phyloP scores from a whole-genome alignment of 2,113 vertebrate species.

The Stictonetta naevosa region DNA sequence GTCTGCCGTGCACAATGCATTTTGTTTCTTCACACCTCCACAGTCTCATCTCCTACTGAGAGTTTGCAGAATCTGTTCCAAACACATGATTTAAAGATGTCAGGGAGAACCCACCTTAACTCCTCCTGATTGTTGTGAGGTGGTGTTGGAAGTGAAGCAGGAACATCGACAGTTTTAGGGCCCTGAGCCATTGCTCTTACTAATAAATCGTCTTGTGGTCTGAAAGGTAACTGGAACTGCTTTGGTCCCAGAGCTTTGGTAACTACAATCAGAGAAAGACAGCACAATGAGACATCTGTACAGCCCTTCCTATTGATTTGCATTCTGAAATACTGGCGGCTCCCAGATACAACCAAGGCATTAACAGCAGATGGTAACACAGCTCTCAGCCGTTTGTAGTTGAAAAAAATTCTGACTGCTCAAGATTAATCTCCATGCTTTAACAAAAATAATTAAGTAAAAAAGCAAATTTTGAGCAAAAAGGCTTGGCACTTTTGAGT shows the following conservation, averaged over 20 bases:
- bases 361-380: not conserved
- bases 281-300: not conserved
- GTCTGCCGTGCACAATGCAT: not conserved
- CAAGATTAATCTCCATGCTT: not conserved
- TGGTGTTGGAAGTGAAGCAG: constrained; percentile 94
- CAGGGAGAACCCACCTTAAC: constrained; percentile 81
- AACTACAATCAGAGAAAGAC: constrained; percentile 75
- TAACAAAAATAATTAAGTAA: not conserved
- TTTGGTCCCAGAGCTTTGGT: constrained; percentile 91
- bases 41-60: not conserved
- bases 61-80: not conserved
- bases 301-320: not conserved
- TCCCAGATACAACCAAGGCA: not conserved
- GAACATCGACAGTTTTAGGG: constrained; percentile 92
- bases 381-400: not conserved
- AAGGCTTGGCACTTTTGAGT: not conserved
- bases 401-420: not conserved
- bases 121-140: constrained; percentile 98
- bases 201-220: constrained; percentile 86
- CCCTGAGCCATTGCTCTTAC: constrained; percentile 86
- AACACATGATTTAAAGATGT: not conserved
- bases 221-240: constrained; percentile 89
- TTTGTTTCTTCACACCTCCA: not conserved
- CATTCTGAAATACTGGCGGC: not conserved
- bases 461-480: not conserved